These are phyloP conservation scores for Eumeta japonica DNA, from an alignment of 1,140 invertebrate genomes.

Conservation along the genomic window DNA sequence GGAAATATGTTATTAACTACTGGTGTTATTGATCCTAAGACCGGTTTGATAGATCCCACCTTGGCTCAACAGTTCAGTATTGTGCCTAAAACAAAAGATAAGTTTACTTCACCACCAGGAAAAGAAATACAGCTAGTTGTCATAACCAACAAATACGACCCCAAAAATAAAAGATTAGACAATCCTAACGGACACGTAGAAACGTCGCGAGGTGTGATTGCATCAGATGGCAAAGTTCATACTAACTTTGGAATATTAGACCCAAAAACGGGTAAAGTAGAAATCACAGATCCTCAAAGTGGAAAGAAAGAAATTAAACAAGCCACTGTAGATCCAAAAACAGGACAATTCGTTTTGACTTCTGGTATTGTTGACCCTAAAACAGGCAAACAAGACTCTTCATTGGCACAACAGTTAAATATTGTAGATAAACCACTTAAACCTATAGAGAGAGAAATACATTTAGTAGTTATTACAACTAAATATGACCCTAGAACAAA, in stretches of 20 bases:
- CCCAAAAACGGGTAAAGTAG: conserved; percentile 56
- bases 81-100: conserved; percentile 50
- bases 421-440: conserved; percentile 55
- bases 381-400: conserved; percentile 57
- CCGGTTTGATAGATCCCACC: conserved; percentile 57
- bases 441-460: conserved; percentile 40
- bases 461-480: conserved; percentile 58
- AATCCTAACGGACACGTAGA: conserved; percentile 58
- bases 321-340: conserved; percentile 55
- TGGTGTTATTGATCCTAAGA: conserved; percentile 64
- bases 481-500: conserved; percentile 59
- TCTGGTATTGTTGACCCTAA: conserved; percentile 58
- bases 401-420: conserved; percentile 56
- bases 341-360: conserved; percentile 52
- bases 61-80: conserved; percentile 59
- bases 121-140: conserved; percentile 58
- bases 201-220: conserved; percentile 49
- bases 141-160: conserved; percentile 59
- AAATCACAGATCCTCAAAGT: conserved; percentile 52
- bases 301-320: conserved; percentile 56
- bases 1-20: conserved; percentile 62
- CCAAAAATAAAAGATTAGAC: conserved; percentile 59
- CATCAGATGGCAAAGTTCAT: conserved; percentile 54
- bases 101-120: conserved; percentile 34
- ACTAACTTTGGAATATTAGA: conserved; percentile 61